These are phyloP conservation scores for Tetheella fluctuosa DNA, from an alignment of 2,888 invertebrate genomes.

Conservation along the genomic window DNA sequence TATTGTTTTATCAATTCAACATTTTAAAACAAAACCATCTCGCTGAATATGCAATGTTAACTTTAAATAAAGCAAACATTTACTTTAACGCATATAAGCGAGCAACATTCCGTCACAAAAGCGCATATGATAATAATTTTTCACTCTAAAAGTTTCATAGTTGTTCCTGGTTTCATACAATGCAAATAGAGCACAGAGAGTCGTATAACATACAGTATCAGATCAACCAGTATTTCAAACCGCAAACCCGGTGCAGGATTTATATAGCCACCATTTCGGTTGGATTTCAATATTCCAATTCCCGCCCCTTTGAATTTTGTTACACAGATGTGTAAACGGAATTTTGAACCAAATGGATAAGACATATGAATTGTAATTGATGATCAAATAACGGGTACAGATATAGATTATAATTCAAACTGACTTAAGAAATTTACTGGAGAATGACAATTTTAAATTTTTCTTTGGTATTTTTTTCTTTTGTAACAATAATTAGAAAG, in stretches of 20 bases:
- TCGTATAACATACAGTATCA: constrained; percentile 33
- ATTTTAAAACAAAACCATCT: not conserved
- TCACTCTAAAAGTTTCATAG: constrained; percentile 36
- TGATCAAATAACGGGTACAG: not conserved
- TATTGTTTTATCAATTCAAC: not conserved
- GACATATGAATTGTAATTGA: not conserved
- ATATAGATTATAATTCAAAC: too few relatives aligned
- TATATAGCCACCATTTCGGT: constrained; percentile 31
- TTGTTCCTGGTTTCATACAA: constrained; percentile 29
- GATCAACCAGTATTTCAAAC: constrained; percentile 39
- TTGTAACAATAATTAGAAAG: too few relatives aligned
- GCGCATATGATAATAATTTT: constrained; percentile 40
- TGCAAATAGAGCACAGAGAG: constrained; percentile 36
- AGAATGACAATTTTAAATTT: too few relatives aligned
- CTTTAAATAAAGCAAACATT: constrained; percentile 17
- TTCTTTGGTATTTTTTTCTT: too few relatives aligned
- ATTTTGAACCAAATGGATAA: constrained; percentile 17
- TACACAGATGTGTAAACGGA: constrained; percentile 19
- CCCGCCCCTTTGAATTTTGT: constrained; percentile 7
- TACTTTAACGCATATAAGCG: constrained; percentile 16
- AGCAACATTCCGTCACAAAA: constrained; percentile 30
- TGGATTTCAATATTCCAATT: constrained; percentile 38
- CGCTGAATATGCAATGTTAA: constrained; percentile 3
- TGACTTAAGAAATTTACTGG: too few relatives aligned
- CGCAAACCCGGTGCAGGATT: constrained; percentile 35